Base-by-base conservation (phyloP, 1,140 invertebrate genomes). In the Oedothorax gibbosus region DNA sequence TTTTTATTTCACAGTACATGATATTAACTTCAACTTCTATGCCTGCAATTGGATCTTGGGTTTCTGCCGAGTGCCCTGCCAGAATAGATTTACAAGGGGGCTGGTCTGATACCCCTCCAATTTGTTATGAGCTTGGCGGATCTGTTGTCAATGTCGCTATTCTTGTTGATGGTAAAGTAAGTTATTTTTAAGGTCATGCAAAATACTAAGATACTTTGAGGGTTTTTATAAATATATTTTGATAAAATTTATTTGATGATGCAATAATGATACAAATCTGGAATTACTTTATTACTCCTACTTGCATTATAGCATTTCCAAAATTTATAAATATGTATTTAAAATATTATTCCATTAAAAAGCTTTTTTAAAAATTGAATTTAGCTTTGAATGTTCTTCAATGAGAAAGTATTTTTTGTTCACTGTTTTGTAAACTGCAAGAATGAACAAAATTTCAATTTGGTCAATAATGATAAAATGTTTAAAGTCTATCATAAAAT, bases 71-170 rank as follows among this genome's bases (percentile, higher is more conserved):
- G 64, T 92, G 91, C 86, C 92, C 92, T 50, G 92, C 91, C 11
- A 89, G 92, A 76, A 89, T 92, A 60, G 92, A 92, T 88, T 87
- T 92, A 8, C 89, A 90, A 15, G 92, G 92, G 4, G 92, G 92
- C 0, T 92, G 92, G 92, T 91, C 90, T 20, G 92, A 92, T 87
- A 92, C 92, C 4, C 92, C 92, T 14, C 92, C 92, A 2, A 92
- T 92, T 57, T 92, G 91, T 18, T 92, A 92, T 87, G 92, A 92
- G 88, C 88, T 91, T 81, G 92, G 91, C 8, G 92, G 92, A 9
- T 90, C 90, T 75, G 92, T 92, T 11, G 89, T 87, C 12, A 87
- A 87, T 66, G 64, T 87, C 15, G 87, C 86, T 68, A 50, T 87
- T 9, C 86, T 89, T 20, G 86, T 91, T 57, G 89, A 91, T 86